Base-by-base conservation (phyloP, 2,113 vertebrate genomes). In the Triplophysa dalaica region DNA sequence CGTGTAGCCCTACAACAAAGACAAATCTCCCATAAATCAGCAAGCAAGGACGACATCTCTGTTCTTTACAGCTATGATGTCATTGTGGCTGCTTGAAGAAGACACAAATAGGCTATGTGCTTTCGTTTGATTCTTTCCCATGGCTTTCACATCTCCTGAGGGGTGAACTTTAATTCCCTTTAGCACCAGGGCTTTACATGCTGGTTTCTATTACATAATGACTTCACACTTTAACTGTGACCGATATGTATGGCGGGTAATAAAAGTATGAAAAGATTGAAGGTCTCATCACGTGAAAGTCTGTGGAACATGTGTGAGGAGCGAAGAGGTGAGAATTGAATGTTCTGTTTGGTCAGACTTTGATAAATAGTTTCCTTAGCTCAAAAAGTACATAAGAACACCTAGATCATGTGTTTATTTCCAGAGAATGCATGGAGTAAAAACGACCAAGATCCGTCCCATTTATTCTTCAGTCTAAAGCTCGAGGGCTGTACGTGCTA, bases 1-100 rank as follows among this genome's bases (percentile, higher is more conserved):
- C 48, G 38, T 68, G 79, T 43, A 52, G 22, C 19, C 38, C 41
- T 63, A 19, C 29, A 78, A 17, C 61, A 70, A 64, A 78, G 63
- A 26, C 70, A n/a, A 24, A 61, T 61, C n/a, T 73, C 58, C 54
- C 13, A 78, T 81, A 81, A 81, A 84, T 84, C 79, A 72, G 73
- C 63, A 64, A 22, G 19, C 72, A 58, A 60, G 29, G 41, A 50
- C 76, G 62, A 66, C 68, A 73, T 19, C 72, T 67, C 8, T 65
- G 14, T 22, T 78, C 54, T 12, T 69, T 41, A 62, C 17, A 19
- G 41, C 43, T 22, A 41, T 58, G 63, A 69, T 70, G 21, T 56
- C 56, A 60, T 73, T 73, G 52, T 43, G 54, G 33, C 54, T 73
- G 33, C 61, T 17, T 73, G 33, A 60, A 70, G 60, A 21, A 8